These are phyloP conservation scores for Gastrophryne carolinensis DNA, from an alignment of 2,797 vertebrate genomes.

Conservation along the genomic window DNA sequence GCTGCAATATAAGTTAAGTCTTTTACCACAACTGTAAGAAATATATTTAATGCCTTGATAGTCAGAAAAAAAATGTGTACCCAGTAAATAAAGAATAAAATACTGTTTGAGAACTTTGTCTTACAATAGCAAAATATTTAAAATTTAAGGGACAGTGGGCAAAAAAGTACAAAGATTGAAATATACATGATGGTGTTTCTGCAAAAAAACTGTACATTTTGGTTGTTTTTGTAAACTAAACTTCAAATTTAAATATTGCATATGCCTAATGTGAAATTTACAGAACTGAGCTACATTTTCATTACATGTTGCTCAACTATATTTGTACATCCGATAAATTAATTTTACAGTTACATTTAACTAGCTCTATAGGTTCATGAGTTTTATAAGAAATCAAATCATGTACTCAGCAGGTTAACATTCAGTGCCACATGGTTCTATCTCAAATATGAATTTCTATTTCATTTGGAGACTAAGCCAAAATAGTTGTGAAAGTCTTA, in stretches of 20 bases:
- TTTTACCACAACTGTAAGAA: constrained; percentile 76
- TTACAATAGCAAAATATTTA: constrained; percentile 88
- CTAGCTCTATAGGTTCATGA: constrained; percentile 61
- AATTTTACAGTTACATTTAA: constrained; percentile 71
- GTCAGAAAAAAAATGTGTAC: constrained; percentile 83
- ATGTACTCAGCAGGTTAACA: constrained; percentile 72
- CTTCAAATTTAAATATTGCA: constrained; percentile 96
- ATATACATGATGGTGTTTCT: constrained; percentile 80
- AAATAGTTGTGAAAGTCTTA: constrained; percentile 60
- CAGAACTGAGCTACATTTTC: constrained; percentile 74
- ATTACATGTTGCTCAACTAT: constrained; percentile 64
- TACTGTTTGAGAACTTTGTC: constrained; percentile 86
- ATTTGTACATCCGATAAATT: constrained; percentile 73
- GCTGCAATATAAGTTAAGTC: constrained; percentile 82
- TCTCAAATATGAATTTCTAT: constrained; percentile 61
- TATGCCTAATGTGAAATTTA: constrained; percentile 92
- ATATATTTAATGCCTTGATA: constrained; percentile 86
- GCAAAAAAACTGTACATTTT: constrained; percentile 98
- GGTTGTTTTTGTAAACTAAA: constrained; percentile 98
- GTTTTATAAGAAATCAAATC: constrained; percentile 61
- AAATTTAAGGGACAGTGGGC: constrained; percentile 84
- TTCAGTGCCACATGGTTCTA: constrained; percentile 74
- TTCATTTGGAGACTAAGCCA: constrained; percentile 62
- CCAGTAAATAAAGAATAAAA: constrained; percentile 78
- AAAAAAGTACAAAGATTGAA: constrained; percentile 85